A percentile compares a stretch with the other conserved stretches of the same genome.
Evolutionary conservation across 2,888 invertebrate genomes (phyloP).

Genomic region (Odontocerum albicorne): DNA sequence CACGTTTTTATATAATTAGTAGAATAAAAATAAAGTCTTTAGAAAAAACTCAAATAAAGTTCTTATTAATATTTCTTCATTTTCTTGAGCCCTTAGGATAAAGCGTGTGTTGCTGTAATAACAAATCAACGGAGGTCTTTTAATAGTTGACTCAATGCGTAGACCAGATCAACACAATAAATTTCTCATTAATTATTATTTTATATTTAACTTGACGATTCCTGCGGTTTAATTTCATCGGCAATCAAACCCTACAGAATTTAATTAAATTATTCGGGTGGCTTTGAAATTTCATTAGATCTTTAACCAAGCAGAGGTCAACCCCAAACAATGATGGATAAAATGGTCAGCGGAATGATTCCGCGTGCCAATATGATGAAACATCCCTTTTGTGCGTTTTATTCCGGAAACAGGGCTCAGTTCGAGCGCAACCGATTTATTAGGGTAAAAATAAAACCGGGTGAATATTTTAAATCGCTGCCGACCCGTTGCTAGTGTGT

Average conservation of each 20-base stretch:
- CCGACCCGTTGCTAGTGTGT: conserved; percentile 7
- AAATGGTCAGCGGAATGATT: conserved; percentile 14
- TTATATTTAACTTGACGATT: too few species aligned
- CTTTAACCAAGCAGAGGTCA: too few species aligned
- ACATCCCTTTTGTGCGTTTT: conserved; percentile 25
- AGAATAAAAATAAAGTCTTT: too few species aligned
- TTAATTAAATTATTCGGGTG: conserved; percentile 12
- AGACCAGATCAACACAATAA: too few species aligned
- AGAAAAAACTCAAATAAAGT: too few species aligned
- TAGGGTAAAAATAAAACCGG: conserved; percentile 32
- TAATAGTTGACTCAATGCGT: too few species aligned
- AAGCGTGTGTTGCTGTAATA: too few species aligned
- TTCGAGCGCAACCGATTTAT: conserved; percentile 32
- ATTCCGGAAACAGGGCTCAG: conserved; percentile 30
- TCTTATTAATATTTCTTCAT: too few species aligned
- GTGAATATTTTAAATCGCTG: conserved; percentile 36
- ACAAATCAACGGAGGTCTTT: too few species aligned
- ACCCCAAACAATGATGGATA: conserved; percentile 10
- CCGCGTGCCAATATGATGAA: conserved; percentile 19
- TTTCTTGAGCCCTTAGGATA: too few species aligned
- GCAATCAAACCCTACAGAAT: background rate
- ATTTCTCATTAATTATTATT: too few species aligned
- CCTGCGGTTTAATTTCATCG: background rate
- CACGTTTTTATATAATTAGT: too few species aligned
- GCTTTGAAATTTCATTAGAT: background rate